Base-by-base conservation (phyloP, 2,888 invertebrate genomes). In the Dryobotodes eremita region DNA sequence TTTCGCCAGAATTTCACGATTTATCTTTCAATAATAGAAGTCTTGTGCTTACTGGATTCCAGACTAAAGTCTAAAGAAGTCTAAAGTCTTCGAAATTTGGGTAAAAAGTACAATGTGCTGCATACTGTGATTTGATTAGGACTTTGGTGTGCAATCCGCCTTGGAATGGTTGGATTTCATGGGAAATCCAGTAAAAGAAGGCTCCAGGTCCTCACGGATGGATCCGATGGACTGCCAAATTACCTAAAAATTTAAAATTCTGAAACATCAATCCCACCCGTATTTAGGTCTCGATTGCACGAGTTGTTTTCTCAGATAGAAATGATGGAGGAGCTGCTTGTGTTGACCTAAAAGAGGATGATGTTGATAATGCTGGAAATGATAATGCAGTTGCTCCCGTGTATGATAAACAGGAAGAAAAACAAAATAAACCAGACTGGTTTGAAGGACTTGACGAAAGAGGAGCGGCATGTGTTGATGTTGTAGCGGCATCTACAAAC, bases 301-400 rank as follows among this genome's bases (percentile, higher is more conserved):
- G 98, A 98, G 86, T 97, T 99, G 20, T 99, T 99, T 97, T 98
- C 98, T 70, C 99, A 99, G 95, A 99, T 99, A 91, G 99, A 99
- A 96, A 99, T n/a, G n/a, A n/a, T n/a, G n/a, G n/a, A n/a, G n/a
- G n/a, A n/a, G n/a, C n/a, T n/a, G n/a, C n/a, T n/a, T n/a, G n/a
- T n/a, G n/a, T n/a, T n/a, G n/a, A n/a, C n/a, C n/a, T n/a, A n/a
- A n/a, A n/a, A n/a, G n/a, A n/a, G n/a, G n/a, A n/a, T n/a, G n/a
- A n/a, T n/a, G n/a, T n/a, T n/a, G n/a, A n/a, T n/a, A n/a, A n/a
- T n/a, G n/a, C n/a, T n/a, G n/a, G n/a, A n/a, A n/a, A n/a, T n/a
- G n/a, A n/a, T n/a, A n/a, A n/a, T n/a, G n/a, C n/a, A n/a, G n/a
- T n/a, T n/a, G n/a, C n/a, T n/a, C n/a, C n/a, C n/a, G n/a, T n/a